A percentile compares a stretch with the other conserved stretches of the same genome.
These are phyloP conservation scores for Polyommatus iphigenia DNA, from an alignment of 2,888 invertebrate species.

Conservation along the genomic window DNA sequence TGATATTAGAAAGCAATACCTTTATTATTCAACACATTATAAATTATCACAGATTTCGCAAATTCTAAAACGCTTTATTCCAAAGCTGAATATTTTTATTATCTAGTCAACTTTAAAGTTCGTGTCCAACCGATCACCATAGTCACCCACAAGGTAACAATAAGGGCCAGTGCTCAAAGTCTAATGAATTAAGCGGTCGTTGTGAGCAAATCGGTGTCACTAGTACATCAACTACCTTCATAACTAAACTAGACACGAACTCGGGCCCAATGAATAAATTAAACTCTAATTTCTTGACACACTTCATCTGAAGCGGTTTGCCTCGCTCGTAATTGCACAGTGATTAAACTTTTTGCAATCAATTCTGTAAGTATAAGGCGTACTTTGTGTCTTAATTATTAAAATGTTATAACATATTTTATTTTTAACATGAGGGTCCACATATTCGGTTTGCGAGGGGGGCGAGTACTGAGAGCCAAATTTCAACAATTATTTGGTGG, in stretches of 20 bases:
- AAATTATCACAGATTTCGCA: too few species aligned
- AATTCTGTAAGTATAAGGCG: constrained; percentile 13
- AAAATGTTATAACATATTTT: background rate
- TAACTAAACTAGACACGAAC: constrained; percentile 69
- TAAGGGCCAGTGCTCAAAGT: background rate
- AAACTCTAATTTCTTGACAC: constrained; percentile 76
- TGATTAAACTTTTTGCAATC: constrained; percentile 45
- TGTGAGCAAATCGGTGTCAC: background rate
- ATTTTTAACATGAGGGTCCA: too few species aligned
- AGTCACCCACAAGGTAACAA: background rate
- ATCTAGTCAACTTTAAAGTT: too few species aligned
- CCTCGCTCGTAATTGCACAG: constrained; percentile 69
- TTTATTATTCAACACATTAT: too few species aligned
- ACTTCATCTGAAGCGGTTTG: constrained; percentile 68
- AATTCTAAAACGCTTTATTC: background rate
- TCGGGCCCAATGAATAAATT: constrained; percentile 73
- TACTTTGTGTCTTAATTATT: background rate
- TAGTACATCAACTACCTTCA: constrained; percentile 43
- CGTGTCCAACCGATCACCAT: background rate
- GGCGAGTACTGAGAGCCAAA: too few species aligned
- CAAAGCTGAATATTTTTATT: too few species aligned
- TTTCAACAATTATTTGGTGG: too few species aligned
- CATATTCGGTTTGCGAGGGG: too few species aligned
- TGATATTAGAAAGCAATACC: too few species aligned
- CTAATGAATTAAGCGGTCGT: background rate